Conservation (phyloP, 2,113 vertebrate genomes). For the Chamaetylas fuelleborni region DNA sequence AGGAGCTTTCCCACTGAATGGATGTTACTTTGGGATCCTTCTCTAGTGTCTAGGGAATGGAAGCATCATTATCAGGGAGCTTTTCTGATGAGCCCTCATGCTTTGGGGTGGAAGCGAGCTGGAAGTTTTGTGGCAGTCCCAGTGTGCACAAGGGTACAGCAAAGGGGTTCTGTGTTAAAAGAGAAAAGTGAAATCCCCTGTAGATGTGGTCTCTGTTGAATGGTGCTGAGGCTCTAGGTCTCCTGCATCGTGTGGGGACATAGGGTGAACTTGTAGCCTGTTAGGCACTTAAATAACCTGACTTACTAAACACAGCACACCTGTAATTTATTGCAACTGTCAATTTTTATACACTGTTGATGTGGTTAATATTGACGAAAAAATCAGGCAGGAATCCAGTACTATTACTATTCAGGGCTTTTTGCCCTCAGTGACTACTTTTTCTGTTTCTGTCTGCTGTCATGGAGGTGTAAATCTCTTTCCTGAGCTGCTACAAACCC, state of each 20-base stretch:
- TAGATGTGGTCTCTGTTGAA: neutral
- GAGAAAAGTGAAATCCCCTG: neutral
- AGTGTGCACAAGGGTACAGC: neutral
- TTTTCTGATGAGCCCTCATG: neutral
- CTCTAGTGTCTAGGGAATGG: neutral
- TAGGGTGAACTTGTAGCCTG: accelerated
- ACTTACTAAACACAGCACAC: neutral
- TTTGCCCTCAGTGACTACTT: neutral
- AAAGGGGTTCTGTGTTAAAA: neutral
- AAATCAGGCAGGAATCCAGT: neutral
- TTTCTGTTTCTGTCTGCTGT: neutral
- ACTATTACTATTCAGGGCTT: neutral
- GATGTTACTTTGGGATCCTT: neutral
- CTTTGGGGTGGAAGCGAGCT: neutral
- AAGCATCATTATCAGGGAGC: neutral
- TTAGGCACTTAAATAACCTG: neutral
- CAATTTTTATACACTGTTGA: neutral
- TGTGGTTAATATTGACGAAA: neutral
- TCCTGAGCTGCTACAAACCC: neutral
- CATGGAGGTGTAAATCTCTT: neutral
- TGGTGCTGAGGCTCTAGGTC: neutral
- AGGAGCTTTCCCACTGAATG: neutral
- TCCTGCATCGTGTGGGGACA: accelerated
- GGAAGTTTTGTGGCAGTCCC: neutral
- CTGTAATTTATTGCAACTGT: neutral